phyloP scores from a whole-genome alignment of 2,113 vertebrate genomes.

The Tringa solitaria region DNA sequence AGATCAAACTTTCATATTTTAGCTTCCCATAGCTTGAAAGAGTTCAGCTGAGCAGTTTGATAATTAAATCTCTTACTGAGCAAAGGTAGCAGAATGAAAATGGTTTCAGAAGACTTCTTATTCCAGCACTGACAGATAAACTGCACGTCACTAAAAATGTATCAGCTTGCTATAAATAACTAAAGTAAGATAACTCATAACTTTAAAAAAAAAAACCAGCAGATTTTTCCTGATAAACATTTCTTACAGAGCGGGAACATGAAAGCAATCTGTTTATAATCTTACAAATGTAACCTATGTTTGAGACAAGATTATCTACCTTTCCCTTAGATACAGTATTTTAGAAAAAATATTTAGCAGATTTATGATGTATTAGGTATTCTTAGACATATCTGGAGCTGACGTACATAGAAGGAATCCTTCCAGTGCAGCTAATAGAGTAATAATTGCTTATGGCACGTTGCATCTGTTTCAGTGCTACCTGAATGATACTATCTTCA shows the following conservation, averaged over 20 bases:
- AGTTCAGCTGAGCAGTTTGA: neutral
- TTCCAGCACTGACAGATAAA: neutral
- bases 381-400: neutral
- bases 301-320: neutral
- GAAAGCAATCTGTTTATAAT: neutral
- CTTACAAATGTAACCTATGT: neutral
- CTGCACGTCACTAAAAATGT: neutral
- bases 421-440: neutral
- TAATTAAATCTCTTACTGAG: neutral
- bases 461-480: neutral
- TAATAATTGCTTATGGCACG: neutral
- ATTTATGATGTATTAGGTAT: neutral
- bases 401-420: neutral
- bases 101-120: neutral
- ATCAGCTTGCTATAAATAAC: neutral
- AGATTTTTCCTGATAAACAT: neutral
- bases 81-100: neutral
- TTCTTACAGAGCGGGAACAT: neutral
- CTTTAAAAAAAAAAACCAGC: neutral
- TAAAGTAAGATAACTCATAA: neutral
- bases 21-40: neutral
- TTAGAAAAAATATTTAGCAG: neutral
- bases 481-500: neutral
- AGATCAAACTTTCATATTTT: neutral
- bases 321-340: neutral